phyloP scores from a whole-genome alignment of 2,113 vertebrate genomes.

The Equus quagga region DNA sequence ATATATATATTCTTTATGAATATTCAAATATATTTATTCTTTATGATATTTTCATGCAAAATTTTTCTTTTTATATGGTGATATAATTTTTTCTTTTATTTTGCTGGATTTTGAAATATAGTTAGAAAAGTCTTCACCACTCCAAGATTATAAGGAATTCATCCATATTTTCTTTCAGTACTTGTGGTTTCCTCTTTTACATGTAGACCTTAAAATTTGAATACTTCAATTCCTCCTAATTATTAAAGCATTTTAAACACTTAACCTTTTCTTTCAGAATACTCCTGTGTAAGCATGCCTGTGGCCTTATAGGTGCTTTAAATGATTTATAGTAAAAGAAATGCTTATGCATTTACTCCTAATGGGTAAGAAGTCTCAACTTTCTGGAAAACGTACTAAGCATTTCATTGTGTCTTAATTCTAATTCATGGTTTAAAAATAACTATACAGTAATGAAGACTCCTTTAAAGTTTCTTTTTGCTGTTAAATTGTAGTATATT shows the following conservation, averaged over 20 bases:
- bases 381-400: background rate
- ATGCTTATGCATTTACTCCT: background rate
- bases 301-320: conserved; percentile 14
- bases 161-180: conserved; percentile 18
- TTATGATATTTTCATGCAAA: background rate
- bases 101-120: conserved; percentile 26
- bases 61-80: background rate
- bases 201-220: conserved; percentile 46
- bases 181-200: background rate
- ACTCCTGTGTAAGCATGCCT: background rate
- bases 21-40: background rate
- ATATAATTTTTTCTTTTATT: background rate
- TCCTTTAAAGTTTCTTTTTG: conserved; percentile 24
- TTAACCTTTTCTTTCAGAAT: conserved; percentile 28
- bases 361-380: background rate
- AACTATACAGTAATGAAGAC: background rate
- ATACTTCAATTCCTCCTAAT: background rate
- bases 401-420: conserved; percentile 33
- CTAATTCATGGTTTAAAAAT: background rate
- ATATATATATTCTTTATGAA: background rate
- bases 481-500: background rate
- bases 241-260: background rate
- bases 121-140: conserved; percentile 23
- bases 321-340: conserved; percentile 44
- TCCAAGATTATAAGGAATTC: background rate